Conservation (phyloP, 2,888 invertebrate genomes). For the Euspilapteryx auroguttella region DNA sequence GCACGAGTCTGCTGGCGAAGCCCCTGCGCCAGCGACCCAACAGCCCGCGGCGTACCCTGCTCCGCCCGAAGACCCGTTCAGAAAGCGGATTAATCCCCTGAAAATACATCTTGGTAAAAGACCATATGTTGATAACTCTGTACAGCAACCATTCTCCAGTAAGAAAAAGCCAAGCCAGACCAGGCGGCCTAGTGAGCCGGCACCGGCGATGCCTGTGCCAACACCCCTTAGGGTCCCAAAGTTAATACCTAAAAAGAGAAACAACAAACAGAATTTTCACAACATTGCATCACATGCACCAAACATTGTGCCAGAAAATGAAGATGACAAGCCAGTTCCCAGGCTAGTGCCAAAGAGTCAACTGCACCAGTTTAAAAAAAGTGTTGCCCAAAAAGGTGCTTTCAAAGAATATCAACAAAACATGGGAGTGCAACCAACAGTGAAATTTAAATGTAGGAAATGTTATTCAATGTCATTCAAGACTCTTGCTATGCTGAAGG, state of each 20-base stretch:
- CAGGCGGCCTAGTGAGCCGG: conserved; percentile 29
- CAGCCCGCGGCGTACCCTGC: conserved; percentile 20
- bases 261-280: conserved; percentile 30
- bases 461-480: conserved; percentile 71
- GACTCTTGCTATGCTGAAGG: conserved; percentile 66
- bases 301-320: conserved; percentile 22
- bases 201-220: conserved; percentile 14
- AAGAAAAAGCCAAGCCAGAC: conserved; percentile 34
- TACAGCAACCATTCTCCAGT: conserved; percentile 26
- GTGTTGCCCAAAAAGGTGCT: conserved; percentile 42
- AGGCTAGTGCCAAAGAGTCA: conserved; percentile 51
- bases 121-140: conserved; percentile 48
- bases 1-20: conserved; percentile 27
- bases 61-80: conserved; percentile 31
- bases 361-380: conserved; percentile 41
- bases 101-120: conserved; percentile 49
- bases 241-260: conserved; percentile 31
- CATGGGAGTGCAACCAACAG: conserved; percentile 69
- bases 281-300: conserved; percentile 30
- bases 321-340: conserved; percentile 45
- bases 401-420: conserved; percentile 71
- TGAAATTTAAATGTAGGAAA: conserved; percentile 74
- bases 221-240: conserved; percentile 42
- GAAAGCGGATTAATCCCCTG: conserved; percentile 45
- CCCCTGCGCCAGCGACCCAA: conserved; percentile 18